Percentiles rank a stretch among this genome's conserved stretches.
Conservation (phyloP, 1,140 invertebrate species). For the Drosophila suzukii region DNA sequence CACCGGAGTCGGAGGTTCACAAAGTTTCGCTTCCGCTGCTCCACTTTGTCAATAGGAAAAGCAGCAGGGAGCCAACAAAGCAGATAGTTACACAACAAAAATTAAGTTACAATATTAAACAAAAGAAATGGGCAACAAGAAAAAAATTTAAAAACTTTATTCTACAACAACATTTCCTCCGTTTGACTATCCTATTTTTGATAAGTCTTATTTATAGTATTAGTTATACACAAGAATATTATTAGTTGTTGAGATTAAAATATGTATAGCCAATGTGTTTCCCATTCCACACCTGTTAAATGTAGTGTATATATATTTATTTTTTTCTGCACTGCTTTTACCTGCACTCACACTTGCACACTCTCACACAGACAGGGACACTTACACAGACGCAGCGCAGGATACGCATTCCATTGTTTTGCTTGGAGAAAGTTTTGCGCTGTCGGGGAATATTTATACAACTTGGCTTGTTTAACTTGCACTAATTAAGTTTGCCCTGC, state of each 20-base stretch:
- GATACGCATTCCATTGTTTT: conserved; percentile 67
- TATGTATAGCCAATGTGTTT: conserved; percentile 6
- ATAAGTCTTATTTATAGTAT: too few species aligned
- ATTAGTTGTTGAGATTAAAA: conserved; percentile 5
- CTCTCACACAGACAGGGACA: conserved; percentile 12
- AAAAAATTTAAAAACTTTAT: background rate
- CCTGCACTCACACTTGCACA: conserved; percentile 20
- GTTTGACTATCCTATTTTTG: too few species aligned
- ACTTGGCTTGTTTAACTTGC: conserved; percentile 77
- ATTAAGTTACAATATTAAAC: background rate
- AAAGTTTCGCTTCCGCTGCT: conserved; percentile 41
- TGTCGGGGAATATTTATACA: conserved; percentile 75
- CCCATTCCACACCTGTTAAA: conserved; percentile 1
- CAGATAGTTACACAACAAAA: conserved; percentile 4
- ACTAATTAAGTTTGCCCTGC: conserved; percentile 78
- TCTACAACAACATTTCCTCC: background rate
- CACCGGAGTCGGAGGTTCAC: conserved; percentile 18
- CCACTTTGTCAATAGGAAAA: conserved; percentile 64
- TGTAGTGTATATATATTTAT: conserved; percentile 12
- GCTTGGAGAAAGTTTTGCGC: conserved; percentile 65
- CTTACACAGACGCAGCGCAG: conserved; percentile 12
- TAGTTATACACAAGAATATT: too few species aligned
- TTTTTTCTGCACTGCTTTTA: conserved; percentile 2
- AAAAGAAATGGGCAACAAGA: background rate
- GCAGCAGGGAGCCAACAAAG: conserved; percentile 6